Percentiles rank a stretch among this genome's conserved stretches.
phyloP scores from a whole-genome alignment of 2,888 invertebrate species.

The Rotaria magnacalcarata region DNA sequence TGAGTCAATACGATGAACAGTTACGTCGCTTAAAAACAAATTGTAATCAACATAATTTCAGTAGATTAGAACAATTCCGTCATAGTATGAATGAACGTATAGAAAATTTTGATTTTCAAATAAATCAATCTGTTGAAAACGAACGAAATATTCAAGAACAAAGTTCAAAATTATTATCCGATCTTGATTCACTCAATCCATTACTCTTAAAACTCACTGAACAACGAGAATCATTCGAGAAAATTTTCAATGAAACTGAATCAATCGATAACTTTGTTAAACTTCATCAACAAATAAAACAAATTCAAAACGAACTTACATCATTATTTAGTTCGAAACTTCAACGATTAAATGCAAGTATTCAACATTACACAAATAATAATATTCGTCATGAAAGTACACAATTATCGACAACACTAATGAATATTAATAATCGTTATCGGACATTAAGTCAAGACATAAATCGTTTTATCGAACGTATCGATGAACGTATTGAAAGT shows the following conservation, averaged over 20 bases:
- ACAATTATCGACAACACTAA: background rate
- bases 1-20: background rate
- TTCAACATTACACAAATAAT: constrained; percentile 30
- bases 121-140: background rate
- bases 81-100: background rate
- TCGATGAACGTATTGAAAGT: constrained; percentile 5
- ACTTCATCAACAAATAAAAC: constrained; percentile 13
- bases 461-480: background rate
- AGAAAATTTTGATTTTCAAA: background rate
- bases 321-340: background rate
- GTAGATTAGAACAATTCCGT: background rate
- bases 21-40: background rate
- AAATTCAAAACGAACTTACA: background rate
- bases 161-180: background rate
- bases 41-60: background rate
- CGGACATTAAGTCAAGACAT: background rate
- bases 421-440: constrained; percentile 12
- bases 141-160: background rate
- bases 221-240: background rate
- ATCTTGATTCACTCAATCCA: background rate
- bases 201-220: background rate
- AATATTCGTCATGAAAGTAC: constrained; percentile 3
- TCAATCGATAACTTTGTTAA: background rate
- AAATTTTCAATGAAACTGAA: background rate
- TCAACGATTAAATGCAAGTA: background rate